Evolutionary conservation across 2,888 invertebrate species (phyloP).

Genomic region (Ariolimax columbianus): DNA sequence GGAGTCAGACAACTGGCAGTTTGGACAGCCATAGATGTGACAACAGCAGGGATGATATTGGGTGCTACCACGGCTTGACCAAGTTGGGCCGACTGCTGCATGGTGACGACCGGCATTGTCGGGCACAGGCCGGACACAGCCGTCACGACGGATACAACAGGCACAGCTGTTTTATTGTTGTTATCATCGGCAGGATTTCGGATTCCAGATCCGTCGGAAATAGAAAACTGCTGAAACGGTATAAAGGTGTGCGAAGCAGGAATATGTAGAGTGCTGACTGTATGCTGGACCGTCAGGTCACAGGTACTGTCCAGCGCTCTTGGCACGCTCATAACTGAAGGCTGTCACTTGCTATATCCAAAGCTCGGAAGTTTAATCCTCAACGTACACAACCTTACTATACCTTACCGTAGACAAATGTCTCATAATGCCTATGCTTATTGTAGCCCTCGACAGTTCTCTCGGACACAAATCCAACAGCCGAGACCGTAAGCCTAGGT

Average conservation of each 20-base stretch:
- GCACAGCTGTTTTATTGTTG: constrained; percentile 41
- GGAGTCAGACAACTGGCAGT: constrained; percentile 33
- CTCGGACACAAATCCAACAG: too few relatives aligned
- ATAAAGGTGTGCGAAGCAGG: constrained; percentile 46
- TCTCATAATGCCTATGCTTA: too few relatives aligned
- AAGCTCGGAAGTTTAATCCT: neutral
- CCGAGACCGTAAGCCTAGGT: too few relatives aligned
- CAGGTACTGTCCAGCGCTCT: constrained; percentile 32
- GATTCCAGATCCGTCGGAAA: constrained; percentile 31
- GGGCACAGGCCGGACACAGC: constrained; percentile 43
- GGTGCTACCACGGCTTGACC: constrained; percentile 35
- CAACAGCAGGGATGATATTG: constrained; percentile 44
- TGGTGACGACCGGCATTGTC: constrained; percentile 45
- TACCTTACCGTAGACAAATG: neutral
- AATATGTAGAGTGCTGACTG: constrained; percentile 45
- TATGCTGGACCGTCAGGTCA: constrained; percentile 41
- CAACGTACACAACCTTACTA: neutral
- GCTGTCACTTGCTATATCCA: neutral
- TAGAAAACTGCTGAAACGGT: constrained; percentile 47
- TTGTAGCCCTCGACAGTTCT: too few relatives aligned
- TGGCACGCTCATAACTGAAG: constrained; percentile 43
- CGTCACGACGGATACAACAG: constrained; percentile 48
- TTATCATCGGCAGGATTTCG: constrained; percentile 40
- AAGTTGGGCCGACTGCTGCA: constrained; percentile 45
- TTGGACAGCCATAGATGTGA: constrained; percentile 45